These are phyloP conservation scores for Pelobates fuscus DNA, from an alignment of 2,113 vertebrate species.

Conservation along the genomic window DNA sequence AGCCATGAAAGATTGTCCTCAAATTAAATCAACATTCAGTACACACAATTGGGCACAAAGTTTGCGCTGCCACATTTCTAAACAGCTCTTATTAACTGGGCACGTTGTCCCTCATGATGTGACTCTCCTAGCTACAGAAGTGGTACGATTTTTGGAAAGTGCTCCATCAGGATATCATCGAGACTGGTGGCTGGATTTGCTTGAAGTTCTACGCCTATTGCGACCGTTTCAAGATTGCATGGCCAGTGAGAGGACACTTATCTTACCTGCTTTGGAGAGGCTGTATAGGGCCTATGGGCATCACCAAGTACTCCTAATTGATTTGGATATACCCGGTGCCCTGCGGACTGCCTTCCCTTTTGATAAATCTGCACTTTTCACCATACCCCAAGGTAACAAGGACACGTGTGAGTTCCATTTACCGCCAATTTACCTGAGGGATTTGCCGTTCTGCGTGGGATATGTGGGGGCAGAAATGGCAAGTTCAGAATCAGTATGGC, in stretches of 20 bases:
- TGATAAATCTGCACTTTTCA: slow-evolving; percentile 48
- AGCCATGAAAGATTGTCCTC: too few species aligned
- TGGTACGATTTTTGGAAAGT: slow-evolving; percentile 47
- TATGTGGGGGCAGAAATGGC: slow-evolving; percentile 55
- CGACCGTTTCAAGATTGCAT: slow-evolving; percentile 53
- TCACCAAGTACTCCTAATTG: slow-evolving; percentile 48
- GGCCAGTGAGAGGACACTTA: slow-evolving; percentile 23
- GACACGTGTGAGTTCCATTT: slow-evolving; percentile 34
- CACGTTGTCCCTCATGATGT: slow-evolving; percentile 1
- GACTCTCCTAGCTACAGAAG: slow-evolving; percentile 53
- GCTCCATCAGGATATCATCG: slow-evolving; percentile 50
- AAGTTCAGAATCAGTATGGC: slow-evolving; percentile 52
- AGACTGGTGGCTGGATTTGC: slow-evolving; percentile 56
- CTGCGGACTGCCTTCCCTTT: slow-evolving; percentile 54
- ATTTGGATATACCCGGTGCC: slow-evolving; percentile 56
- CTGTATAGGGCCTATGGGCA: slow-evolving; percentile 53
- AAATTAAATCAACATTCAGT: neutral
- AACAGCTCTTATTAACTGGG: neutral
- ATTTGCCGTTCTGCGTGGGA: slow-evolving; percentile 56
- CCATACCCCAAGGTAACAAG: neutral
- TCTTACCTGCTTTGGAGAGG: slow-evolving; percentile 58
- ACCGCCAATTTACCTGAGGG: slow-evolving; percentile 46
- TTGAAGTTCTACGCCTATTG: slow-evolving; percentile 55
- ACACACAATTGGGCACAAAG: neutral
- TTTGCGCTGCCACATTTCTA: neutral